These are phyloP conservation scores for Falcunculus frontatus DNA, from an alignment of 2,113 vertebrate genomes.

Conservation along the genomic window DNA sequence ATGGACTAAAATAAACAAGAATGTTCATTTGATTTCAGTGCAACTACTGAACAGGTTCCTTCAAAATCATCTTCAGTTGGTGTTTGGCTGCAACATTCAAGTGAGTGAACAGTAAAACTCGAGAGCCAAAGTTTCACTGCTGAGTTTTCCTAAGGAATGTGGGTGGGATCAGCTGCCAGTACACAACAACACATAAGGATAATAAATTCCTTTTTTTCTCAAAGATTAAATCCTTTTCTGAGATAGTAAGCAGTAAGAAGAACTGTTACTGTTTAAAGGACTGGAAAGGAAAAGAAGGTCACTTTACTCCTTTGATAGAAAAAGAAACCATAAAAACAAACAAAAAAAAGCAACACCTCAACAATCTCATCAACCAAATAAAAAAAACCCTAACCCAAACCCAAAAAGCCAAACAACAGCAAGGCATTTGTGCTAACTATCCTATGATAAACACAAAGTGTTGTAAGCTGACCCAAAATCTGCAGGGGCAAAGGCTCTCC, in stretches of 20 bases:
- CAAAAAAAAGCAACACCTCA: background rate
- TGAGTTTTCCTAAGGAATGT: background rate
- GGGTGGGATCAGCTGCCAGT: background rate
- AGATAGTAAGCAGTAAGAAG: background rate
- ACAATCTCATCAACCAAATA: background rate
- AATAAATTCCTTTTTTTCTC: background rate
- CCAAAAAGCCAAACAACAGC: no score
- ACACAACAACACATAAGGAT: background rate
- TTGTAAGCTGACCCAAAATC: background rate
- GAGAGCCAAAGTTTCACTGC: background rate
- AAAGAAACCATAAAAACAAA: background rate
- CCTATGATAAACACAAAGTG: background rate
- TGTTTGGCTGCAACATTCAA: background rate
- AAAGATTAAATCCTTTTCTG: background rate
- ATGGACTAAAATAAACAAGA: background rate
- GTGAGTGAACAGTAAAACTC: background rate
- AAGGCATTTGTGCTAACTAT: background rate
- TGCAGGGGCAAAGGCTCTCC: background rate
- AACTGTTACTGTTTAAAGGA: background rate
- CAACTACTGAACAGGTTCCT: background rate
- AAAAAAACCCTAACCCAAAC: background rate
- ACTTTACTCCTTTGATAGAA: background rate
- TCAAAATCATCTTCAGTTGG: background rate
- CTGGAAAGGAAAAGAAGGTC: background rate
- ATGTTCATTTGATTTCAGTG: background rate